These are phyloP conservation scores for Aramus guarauna DNA, from an alignment of 2,113 vertebrate species.

Conservation along the genomic window DNA sequence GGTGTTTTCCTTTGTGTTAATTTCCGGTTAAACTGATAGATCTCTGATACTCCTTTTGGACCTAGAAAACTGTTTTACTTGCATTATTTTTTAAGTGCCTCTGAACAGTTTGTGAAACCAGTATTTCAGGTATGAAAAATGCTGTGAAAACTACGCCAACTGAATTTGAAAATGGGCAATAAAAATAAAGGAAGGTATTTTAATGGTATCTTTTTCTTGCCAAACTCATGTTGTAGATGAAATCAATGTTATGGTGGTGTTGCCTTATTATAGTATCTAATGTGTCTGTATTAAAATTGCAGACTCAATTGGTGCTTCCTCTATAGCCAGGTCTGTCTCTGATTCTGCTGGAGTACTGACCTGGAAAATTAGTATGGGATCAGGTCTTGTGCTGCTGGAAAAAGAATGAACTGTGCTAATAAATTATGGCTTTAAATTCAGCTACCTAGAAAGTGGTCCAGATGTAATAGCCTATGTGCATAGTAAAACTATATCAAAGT, in stretches of 20 bases:
- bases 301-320: background rate
- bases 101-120: background rate
- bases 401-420: background rate
- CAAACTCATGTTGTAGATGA: background rate
- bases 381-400: background rate
- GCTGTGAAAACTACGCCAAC: background rate
- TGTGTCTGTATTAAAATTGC: conserved; percentile 42
- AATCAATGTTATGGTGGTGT: background rate
- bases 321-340: background rate
- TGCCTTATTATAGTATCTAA: conserved; percentile 82
- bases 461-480: background rate
- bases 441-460: background rate
- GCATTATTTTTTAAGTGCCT: background rate
- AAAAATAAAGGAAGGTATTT: background rate
- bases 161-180: background rate
- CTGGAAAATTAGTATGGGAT: background rate
- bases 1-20: background rate
- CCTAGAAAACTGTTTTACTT: background rate
- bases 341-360: background rate
- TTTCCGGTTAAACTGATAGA: background rate
- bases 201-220: background rate
- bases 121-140: background rate
- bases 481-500: background rate
- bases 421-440: background rate
- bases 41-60: background rate